Evolutionary conservation across 2,888 invertebrate species (phyloP).

Genomic region (Ornithoptera alexandrae): DNA sequence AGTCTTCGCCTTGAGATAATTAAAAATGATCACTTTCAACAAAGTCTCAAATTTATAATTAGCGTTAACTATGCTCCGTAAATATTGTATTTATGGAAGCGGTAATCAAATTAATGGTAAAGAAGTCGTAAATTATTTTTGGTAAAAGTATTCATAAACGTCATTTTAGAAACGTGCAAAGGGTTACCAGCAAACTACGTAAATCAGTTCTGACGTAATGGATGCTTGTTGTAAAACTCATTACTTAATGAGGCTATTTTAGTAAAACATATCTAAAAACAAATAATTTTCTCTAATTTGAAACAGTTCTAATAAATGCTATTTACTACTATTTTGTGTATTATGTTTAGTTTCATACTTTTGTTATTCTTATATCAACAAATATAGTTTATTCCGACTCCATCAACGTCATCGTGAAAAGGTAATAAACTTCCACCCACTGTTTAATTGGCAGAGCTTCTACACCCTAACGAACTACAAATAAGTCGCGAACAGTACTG

Average conservation of each 20-base stretch:
- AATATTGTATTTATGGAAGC: slow-evolving; percentile 35
- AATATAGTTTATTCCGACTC: too few relatives aligned
- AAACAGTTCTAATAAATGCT: too few relatives aligned
- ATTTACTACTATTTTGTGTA: too few relatives aligned
- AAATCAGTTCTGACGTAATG: slow-evolving; percentile 37
- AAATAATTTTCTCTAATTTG: slow-evolving; percentile 1
- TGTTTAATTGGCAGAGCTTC: slow-evolving; percentile 42
- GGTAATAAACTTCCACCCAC: slow-evolving; percentile 40
- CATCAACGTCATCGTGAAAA: slow-evolving; percentile 21
- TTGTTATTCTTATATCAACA: too few relatives aligned
- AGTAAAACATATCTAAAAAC: slow-evolving; percentile 22
- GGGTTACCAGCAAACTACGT: slow-evolving; percentile 45
- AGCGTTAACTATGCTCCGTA: slow-evolving; percentile 28
- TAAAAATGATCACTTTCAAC: too few relatives aligned
- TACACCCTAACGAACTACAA: slow-evolving; percentile 48
- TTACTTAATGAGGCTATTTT: slow-evolving; percentile 23
- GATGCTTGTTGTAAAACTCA: slow-evolving; percentile 27
- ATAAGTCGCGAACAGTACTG: slow-evolving; percentile 55
- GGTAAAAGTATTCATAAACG: slow-evolving; percentile 43
- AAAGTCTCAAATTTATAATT: neutral
- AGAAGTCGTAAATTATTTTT: slow-evolving; percentile 42
- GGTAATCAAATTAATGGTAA: slow-evolving; percentile 43
- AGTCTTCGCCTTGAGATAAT: too few relatives aligned
- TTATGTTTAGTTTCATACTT: too few relatives aligned
- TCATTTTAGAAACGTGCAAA: slow-evolving; percentile 45